Percentiles rank a stretch among this genome's conserved stretches.
These are phyloP conservation scores for Sebastes matsubarae DNA, from an alignment of 2,797 vertebrate species.

Conservation along the genomic window DNA sequence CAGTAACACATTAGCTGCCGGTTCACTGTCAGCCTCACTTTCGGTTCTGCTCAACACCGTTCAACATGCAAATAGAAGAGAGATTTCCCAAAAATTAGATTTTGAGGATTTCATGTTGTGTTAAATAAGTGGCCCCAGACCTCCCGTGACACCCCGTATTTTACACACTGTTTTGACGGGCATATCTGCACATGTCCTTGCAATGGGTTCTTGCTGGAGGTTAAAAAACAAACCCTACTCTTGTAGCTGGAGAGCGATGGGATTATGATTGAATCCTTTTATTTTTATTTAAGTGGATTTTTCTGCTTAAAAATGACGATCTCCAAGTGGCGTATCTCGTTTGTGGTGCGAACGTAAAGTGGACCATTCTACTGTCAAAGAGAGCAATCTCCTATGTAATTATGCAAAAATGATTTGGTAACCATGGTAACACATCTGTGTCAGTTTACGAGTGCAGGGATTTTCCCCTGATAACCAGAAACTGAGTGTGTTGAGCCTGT, in stretches of 20 bases:
- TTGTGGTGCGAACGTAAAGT: neutral
- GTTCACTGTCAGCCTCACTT: neutral
- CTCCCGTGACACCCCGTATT: no score
- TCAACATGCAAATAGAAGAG: neutral
- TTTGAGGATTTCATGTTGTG: neutral
- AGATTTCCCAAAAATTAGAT: neutral
- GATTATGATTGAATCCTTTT: conserved; percentile 1
- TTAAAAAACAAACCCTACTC: neutral
- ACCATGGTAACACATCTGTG: conserved; percentile 28
- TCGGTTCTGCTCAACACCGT: neutral
- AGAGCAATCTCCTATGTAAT: conserved; percentile 10
- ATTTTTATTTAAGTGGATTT: neutral
- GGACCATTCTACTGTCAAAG: conserved; percentile 2
- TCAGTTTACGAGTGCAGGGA: neutral
- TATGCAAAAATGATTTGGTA: conserved; percentile 29
- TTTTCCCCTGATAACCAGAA: neutral
- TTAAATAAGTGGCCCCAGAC: neutral
- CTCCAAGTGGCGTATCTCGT: neutral
- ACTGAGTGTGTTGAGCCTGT: no score
- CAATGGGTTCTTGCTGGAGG: neutral
- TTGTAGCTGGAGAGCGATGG: neutral
- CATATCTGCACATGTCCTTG: neutral
- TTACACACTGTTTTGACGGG: neutral
- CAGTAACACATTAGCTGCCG: neutral
- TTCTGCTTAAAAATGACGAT: neutral